Base-by-base conservation (phyloP, 1,140 invertebrate species). In the Lepidotrigona ventralis region DNA sequence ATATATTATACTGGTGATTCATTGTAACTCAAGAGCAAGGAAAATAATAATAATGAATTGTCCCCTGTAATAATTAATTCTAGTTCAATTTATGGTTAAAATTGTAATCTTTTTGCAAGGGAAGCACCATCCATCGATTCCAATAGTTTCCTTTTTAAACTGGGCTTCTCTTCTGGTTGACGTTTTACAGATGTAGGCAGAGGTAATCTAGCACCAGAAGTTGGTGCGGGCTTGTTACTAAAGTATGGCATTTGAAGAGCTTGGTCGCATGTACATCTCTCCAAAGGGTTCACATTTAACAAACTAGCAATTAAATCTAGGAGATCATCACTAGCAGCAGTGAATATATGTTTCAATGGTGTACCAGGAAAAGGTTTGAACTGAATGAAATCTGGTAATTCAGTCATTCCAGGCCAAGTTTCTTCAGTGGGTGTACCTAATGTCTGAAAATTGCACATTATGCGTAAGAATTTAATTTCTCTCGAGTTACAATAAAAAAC, bases 251-350 rank as follows among this genome's bases (percentile, higher is more conserved):
- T 97, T 90, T 97, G 95, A 19, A 98, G 93, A 1, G 97, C 97
- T 89, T 97, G 96, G 51, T 96, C 96, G 89, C 98, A 98, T 46
- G 96, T 97, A 90, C 97, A 97, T 85, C 99, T 95, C 73, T 96
- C 96, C 1, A 97, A 93, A 11, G 99, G 99, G 95, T 99, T 97
- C 85, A 99, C 95, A 23, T 96, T 95, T 1, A 99, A 95, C 75
- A 99, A 94, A 66, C 95, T 96, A 70, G 96, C 95, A 74, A 99
- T 94, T 58, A 99, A 93, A 86, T 97, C 96, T 12, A 99, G 92
- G n/a, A 99, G 94, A 95, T 99, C 99, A 94, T 99, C 97, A 19
- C 96, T 95, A 23, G 98, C 99, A 14, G 99, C 99, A 60, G 98
- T 99, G 91, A 99, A 99, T 89, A 99, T 99, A 88, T 98, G 96